phyloP scores from a whole-genome alignment of 2,113 vertebrate genomes.

The Vidua chalybeata region DNA sequence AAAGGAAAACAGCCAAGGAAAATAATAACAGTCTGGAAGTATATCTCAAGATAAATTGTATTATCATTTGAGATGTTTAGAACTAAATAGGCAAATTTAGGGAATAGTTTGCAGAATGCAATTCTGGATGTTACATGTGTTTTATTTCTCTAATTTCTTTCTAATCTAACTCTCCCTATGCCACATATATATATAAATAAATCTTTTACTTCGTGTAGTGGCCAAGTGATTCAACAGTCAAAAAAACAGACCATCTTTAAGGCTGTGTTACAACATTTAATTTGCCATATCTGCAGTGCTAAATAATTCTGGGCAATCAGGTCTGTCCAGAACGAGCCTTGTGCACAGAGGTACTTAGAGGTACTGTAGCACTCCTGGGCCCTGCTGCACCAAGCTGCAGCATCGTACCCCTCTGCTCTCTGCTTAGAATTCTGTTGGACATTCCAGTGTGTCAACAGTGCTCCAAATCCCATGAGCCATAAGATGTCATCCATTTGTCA shows the following conservation, averaged over 20 bases:
- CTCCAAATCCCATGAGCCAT: neutral
- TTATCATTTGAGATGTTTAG: constrained; percentile 23
- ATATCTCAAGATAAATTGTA: constrained; percentile 18
- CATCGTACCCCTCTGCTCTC: neutral
- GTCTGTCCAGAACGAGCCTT: neutral
- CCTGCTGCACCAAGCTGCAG: neutral
- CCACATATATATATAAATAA: neutral
- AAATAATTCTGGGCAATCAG: neutral
- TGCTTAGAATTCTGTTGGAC: neutral
- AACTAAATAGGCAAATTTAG: neutral
- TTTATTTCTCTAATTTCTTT: neutral
- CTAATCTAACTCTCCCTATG: neutral
- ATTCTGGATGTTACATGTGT: neutral
- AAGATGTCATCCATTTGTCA: neutral
- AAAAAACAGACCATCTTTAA: neutral
- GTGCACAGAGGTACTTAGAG: neutral
- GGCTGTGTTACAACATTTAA: neutral
- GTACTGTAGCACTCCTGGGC: neutral
- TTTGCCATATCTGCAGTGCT: neutral
- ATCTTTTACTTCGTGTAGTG: neutral
- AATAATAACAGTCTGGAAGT: constrained; percentile 20
- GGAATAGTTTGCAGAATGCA: neutral
- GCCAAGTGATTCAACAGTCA: neutral
- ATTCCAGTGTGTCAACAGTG: neutral
- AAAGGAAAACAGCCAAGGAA: constrained; percentile 39